Evolutionary conservation across 92 coral and sea anemone species (phyloP), one percentile per base, ranked within the genome.

Genomic region (Ricordea florida): DNA sequence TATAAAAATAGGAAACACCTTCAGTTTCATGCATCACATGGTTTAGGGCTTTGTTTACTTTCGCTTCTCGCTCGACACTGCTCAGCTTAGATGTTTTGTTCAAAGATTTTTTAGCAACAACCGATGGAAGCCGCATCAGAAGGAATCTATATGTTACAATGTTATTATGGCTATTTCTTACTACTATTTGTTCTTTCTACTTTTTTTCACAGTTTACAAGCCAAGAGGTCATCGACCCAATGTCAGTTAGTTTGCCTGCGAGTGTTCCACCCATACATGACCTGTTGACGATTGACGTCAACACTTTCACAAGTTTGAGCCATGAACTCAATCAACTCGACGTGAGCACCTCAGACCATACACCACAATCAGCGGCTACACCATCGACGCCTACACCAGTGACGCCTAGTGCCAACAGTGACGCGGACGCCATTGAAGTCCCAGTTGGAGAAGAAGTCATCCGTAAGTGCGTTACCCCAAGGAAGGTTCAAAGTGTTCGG

Each of bases 381-480:
- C n/a, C n/a, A n/a, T n/a, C n/a, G 35, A 18, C 68, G 41, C 67
- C 67, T 34, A 34, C n/a, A 4, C 49, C 46, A 60, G 68, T 50
- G 37, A 61, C 51, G 11, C 68, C 35, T 22, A 35, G 25, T 61
- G 68, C 68, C 68, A 34, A 48, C 67, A 35, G 29, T 11, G 11
- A 35, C 68, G 32, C 36, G 22, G 13, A 32, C 32, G 26, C 50
- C 22, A 5, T 50, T 37, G 68, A 61, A 61, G 41, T 35, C 36
- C 50, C 34, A n/a, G 34, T 61, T 5, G 30, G 50, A 48, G 68
- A 61, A 61, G 68, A 61, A 35, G 68, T 61, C 15, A 61, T 61
- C 11, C 22, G 68, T 48, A 61, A 48, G 37, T 61, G 68, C 41
- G 68, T 61, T 50, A 61, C 68, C 41, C 68, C 68, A 38, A 37